Evolutionary conservation across 2,797 vertebrate species (phyloP), one percentile per base, ranked within the genome.

Genomic region (Melanogrammus aeglefinus): DNA sequence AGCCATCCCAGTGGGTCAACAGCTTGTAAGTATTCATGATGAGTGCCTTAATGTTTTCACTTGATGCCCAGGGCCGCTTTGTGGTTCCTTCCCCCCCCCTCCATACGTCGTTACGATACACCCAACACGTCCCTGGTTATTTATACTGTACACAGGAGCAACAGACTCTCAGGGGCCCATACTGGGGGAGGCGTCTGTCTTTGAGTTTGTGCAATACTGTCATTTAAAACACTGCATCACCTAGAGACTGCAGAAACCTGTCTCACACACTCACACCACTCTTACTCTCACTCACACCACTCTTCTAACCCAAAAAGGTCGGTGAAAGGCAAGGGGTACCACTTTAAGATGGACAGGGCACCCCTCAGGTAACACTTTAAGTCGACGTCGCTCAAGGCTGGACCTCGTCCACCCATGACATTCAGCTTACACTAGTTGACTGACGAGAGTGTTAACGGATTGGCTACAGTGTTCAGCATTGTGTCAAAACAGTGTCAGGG

Each of bases 11-110:
- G 85, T 82, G 83, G 91, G 88, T 92, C 90, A 92, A 91, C 91
- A 91, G 89, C 86, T 92, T 83, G 66, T 92, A 92, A 91, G 90
- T 93, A 90, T 91, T 90, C 88, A 83, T 93, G 92, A 93, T 89
- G 88, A 91, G 90, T 79, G 87, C 86, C 90, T 91, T 92, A 85
- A 86, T 91, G 87, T 91, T 91, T 92, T 88, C 87, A 81, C 87
- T 86, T 78, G 33, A 75, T 82, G 81, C 81, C 79, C 80, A 88
- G 87, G 81, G 80, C 80, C 79, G 72, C 85, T 87, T 86, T 91
- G 89, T 85, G 90, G 91, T 90, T 92, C 91, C 83, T 88, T 91
- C 81, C 83, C 86, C 70, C 51, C 51, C 51, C 51, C 51, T n/a
- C 51, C 5, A 6, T n/a, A n/a, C 51, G 86, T 85, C 84, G 87